Evolutionary conservation across 2,888 invertebrate species (phyloP).

Genomic region (Lasioglossum calceatum): DNA sequence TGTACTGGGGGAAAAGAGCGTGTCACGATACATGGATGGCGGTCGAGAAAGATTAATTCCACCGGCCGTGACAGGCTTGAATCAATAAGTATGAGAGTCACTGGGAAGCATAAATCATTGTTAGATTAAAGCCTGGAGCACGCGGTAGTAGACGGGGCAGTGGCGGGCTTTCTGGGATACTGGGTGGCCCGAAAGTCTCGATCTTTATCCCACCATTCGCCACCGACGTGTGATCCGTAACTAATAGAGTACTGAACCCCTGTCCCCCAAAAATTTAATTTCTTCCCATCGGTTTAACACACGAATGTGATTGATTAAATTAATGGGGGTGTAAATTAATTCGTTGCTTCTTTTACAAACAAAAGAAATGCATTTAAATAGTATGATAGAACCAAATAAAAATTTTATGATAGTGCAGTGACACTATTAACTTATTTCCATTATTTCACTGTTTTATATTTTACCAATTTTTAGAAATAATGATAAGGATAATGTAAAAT

Average conservation of each 20-base stretch:
- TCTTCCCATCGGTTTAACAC: background rate
- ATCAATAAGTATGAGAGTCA: conserved; percentile 75
- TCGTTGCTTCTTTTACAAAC: background rate
- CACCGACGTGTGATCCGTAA: background rate
- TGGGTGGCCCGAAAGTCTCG: conserved; percentile 80
- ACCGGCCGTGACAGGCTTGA: conserved; percentile 45
- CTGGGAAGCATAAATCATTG: conserved; percentile 82
- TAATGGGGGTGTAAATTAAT: background rate
- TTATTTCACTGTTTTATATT: too few relatives aligned
- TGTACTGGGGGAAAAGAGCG: background rate
- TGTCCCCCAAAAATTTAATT: background rate
- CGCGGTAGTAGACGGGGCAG: conserved; percentile 71
- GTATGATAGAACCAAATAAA: too few relatives aligned
- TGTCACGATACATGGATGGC: background rate
- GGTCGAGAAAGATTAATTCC: conserved; percentile 42
- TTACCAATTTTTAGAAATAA: too few relatives aligned
- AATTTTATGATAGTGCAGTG: background rate
- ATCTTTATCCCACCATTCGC: conserved; percentile 66
- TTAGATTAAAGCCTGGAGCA: conserved; percentile 82
- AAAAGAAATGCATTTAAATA: too few relatives aligned
- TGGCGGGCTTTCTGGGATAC: conserved; percentile 79
- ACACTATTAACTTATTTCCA: too few relatives aligned
- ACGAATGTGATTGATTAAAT: background rate
- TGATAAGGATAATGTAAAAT: too few relatives aligned
- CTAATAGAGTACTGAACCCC: background rate